Evolutionary conservation across 1,140 invertebrate genomes (phyloP), one percentile per base, ranked within the genome.

Genomic region (Papilio dardanus): DNA sequence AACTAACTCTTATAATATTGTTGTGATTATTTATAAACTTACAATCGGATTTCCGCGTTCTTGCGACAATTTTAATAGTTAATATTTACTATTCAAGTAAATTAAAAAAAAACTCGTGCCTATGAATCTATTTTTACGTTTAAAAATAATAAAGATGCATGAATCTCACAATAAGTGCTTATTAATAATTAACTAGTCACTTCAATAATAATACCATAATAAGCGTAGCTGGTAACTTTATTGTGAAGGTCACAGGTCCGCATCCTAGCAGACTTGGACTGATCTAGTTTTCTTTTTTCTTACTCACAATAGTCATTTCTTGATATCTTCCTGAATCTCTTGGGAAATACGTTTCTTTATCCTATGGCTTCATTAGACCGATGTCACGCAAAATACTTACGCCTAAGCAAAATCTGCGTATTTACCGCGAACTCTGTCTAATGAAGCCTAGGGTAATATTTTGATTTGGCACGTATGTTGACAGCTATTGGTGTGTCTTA

Each of bases 1-100:
- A 62, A 62, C 54, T 58, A 58, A n/a, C n/a, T 62, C 21, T 54
- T 12, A 62, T 62, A 12, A 62, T 28, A 28, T 24, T 58, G 54
- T 62, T 62, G 54, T 62, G 54, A 62, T 62, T 62, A 62, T 62
- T 58, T 62, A 30, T 62, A 62, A 62, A 62, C 50, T 58, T 62
- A 28, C 10, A 28, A 62, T 62, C 24, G 54, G 24, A 62, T 30
- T 62, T 62, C 30, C 54, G 54, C 54, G 54, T 28, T 62, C 54
- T 30, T 62, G 54, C 54, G 54, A 62, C 21, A 10, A 62, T 62
- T 28, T 62, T 28, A 54, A 62, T 62, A 62, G 54, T 62, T 62
- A 16, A 62, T 28, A 62, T 62, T 62, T 62, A 62, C 54, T 62
- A 30, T 30, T 62, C 24, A 62, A 62, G 54, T 62, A 62, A 62